Base-by-base conservation (phyloP, 2,888 invertebrate genomes). In the Ethmia dodecea region DNA sequence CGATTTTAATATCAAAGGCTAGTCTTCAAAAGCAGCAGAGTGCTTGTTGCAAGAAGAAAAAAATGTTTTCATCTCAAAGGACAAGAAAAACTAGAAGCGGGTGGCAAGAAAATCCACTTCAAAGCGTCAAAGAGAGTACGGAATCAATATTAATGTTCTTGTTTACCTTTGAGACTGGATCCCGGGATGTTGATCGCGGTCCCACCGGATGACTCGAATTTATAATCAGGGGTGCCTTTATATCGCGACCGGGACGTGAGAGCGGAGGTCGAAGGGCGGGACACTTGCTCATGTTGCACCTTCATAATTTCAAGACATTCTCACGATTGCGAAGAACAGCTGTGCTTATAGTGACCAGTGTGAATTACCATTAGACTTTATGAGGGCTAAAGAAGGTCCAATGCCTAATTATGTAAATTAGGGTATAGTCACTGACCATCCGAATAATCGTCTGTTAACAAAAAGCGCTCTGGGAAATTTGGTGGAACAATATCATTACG, bases 71-170 rank as follows among this genome's bases (percentile, higher is more conserved):
- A 62, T 67, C 57, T 73, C 72, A 74, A 71, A 75, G 69, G 64
- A 66, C 57, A 58, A 53, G 63, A 67, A 68, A 71, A 72, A 68
- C 60, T 69, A 62, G 52, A 60, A 47, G 47, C 47, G 53, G 63
- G 67, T 63, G 52, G 63, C 54, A 63, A 67, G 69, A 72, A 74
- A 69, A 71, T 70, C 60, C 52, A 60, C 63, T 72, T 74, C 70
- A 72, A 72, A 78, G 73, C 59, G 64, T 71, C 75, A 75, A 74
- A 75, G 80, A 66, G 69, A 66, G 61, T 63, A 55, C 63, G 68
- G 65, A 69, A 80, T 84, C 80, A 81, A 81, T 83, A 81, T 81
- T 84, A 77, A 84, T 79, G 73, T 62, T 61, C 72, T 74, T 80
- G 76, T 81, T 79, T 79, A 75, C 75, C 71, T 79, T 81, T 81